Evolutionary conservation across 2,888 invertebrate species (phyloP).

Genomic region (Agelastica alni): DNA sequence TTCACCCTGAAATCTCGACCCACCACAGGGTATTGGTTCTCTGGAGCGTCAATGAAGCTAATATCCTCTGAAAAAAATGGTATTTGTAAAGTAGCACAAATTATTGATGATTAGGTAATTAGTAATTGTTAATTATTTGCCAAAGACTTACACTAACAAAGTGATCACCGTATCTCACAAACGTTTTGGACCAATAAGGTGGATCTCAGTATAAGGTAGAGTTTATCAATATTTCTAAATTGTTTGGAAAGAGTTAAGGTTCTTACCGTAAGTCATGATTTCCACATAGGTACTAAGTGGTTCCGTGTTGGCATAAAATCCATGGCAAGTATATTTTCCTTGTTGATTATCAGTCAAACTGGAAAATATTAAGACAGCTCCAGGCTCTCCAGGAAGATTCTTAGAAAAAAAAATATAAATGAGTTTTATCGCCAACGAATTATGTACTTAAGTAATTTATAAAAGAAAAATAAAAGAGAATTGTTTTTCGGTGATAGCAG

Average conservation of each 20-base stretch:
- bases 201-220: too few relatives aligned
- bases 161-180: too few relatives aligned
- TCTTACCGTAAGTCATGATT: constrained; percentile 74
- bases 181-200: too few relatives aligned
- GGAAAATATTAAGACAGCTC: constrained; percentile 74
- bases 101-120: too few relatives aligned
- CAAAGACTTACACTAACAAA: too few relatives aligned
- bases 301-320: constrained; percentile 75
- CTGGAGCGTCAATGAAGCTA: constrained; percentile 81
- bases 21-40: constrained; percentile 78
- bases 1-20: constrained; percentile 76
- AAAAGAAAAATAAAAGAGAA: too few relatives aligned
- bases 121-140: too few relatives aligned
- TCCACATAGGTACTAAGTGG: constrained; percentile 68
- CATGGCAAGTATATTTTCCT: constrained; percentile 81
- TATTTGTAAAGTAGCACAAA: too few relatives aligned
- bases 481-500: too few relatives aligned
- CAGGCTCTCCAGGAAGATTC: constrained; percentile 57
- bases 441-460: too few relatives aligned
- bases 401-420: constrained; percentile 33
- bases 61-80: constrained; percentile 70
- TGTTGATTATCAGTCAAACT: constrained; percentile 75
- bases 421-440: too few relatives aligned
- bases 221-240: too few relatives aligned
- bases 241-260: background rate